A percentile compares a stretch with the other conserved stretches of the same genome.
phyloP scores from a whole-genome alignment of 2,888 invertebrate genomes.

The Chloroclystis v-ata region DNA sequence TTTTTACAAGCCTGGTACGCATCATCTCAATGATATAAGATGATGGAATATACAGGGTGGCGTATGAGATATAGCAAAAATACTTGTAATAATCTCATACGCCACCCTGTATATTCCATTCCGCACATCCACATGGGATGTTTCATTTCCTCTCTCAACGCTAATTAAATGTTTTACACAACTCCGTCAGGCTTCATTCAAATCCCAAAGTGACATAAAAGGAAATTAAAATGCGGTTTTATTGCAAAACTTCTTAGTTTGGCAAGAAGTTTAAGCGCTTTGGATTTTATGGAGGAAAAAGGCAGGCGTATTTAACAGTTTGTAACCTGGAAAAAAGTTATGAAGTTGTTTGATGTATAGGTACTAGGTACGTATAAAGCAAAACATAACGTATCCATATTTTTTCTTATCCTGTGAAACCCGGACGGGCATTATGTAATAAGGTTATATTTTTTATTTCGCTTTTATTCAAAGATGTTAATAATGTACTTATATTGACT shows the following conservation, averaged over 20 bases:
- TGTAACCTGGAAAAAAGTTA: too few relatives aligned
- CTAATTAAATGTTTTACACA: constrained; percentile 65
- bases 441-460: too few relatives aligned
- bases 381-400: too few relatives aligned
- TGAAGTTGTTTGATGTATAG: too few relatives aligned
- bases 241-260: constrained; percentile 52
- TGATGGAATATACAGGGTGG: too few relatives aligned
- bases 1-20: too few relatives aligned
- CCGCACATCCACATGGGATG: constrained; percentile 34
- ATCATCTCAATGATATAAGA: too few relatives aligned
- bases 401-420: too few relatives aligned
- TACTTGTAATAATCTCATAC: not conserved
- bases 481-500: too few relatives aligned
- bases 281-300: not conserved
- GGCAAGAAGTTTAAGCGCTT: constrained; percentile 2
- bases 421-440: too few relatives aligned
- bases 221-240: constrained; percentile 63
- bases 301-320: not conserved
- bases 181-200: constrained; percentile 59
- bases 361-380: too few relatives aligned
- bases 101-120: not conserved
- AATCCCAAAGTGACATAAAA: constrained; percentile 53
- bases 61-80: too few relatives aligned
- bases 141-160: constrained; percentile 58
- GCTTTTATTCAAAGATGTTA: not conserved